Percentiles rank a stretch among this genome's conserved stretches.
These are phyloP conservation scores for Metalampra italica DNA, from an alignment of 2,888 invertebrate genomes.

Conservation along the genomic window DNA sequence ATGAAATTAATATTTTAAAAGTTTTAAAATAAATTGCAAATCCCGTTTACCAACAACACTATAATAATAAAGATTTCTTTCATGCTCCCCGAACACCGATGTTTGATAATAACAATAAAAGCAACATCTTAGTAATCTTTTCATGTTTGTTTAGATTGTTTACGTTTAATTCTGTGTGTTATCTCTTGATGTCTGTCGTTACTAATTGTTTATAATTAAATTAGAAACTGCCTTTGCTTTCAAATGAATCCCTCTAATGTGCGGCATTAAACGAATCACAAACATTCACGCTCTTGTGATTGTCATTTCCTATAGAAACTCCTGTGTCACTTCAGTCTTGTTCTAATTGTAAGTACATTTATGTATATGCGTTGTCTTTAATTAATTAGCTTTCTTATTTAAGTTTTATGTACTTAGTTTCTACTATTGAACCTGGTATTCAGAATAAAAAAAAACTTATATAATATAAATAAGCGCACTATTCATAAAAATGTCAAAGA, in stretches of 20 bases:
- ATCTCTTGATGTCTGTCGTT: constrained; percentile 7
- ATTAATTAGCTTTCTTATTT: not conserved
- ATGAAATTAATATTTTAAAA: no score
- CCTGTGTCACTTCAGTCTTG: constrained; percentile 13
- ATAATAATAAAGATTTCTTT: not conserved
- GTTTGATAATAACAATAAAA: not conserved
- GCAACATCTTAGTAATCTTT: not conserved
- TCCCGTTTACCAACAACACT: not conserved
- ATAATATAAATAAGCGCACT: no score
- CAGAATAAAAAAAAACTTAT: no score
- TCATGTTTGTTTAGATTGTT: not conserved
- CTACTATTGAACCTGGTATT: no score
- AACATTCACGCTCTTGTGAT: constrained; percentile 27
- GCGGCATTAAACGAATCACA: constrained; percentile 13
- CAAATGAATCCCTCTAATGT: constrained; percentile 16
- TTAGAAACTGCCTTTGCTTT: constrained; percentile 17
- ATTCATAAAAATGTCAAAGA: not conserved
- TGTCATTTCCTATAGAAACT: constrained; percentile 21
- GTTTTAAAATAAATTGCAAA: not conserved
- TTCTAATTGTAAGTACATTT: constrained; percentile 1
- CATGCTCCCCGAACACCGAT: not conserved
- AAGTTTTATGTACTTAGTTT: not conserved
- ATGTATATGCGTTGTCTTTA: not conserved
- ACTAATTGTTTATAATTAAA: constrained; percentile 16
- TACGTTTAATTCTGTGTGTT: not conserved